Evolutionary conservation across 2,888 invertebrate genomes (phyloP).

Genomic region (Drosophila parthenogenetica): DNA sequence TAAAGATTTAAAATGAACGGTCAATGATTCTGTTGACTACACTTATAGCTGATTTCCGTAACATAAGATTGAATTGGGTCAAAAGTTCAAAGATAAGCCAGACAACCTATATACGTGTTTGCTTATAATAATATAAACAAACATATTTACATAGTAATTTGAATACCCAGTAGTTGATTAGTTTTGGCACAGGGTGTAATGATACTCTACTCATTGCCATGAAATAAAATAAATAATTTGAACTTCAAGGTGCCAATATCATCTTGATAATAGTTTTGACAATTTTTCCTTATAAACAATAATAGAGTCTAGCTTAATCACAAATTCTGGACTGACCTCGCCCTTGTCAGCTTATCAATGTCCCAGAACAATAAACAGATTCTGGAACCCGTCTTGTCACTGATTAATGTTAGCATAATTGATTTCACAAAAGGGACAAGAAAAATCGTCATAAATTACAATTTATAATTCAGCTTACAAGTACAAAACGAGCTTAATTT

Average conservation of each 20-base stretch:
- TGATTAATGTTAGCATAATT: slow-evolving; percentile 3
- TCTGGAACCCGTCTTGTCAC: neutral
- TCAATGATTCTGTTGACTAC: slow-evolving; percentile 19
- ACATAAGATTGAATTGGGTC: slow-evolving; percentile 43
- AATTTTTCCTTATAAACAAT: neutral
- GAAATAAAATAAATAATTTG: neutral
- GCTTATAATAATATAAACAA: neutral
- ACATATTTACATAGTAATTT: slow-evolving; percentile 18
- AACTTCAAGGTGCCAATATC: slow-evolving; percentile 1
- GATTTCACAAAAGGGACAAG: slow-evolving; percentile 9
- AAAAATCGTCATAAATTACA: neutral
- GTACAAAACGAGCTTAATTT: too few relatives aligned
- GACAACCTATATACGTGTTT: slow-evolving; percentile 7
- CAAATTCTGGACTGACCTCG: slow-evolving; percentile 38
- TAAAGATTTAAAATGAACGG: slow-evolving; percentile 44
- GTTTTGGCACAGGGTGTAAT: neutral
- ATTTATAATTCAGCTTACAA: neutral
- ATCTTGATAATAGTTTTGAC: neutral
- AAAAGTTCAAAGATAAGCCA: slow-evolving; percentile 60
- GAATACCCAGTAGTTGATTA: slow-evolving; percentile 26
- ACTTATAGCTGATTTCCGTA: slow-evolving; percentile 52
- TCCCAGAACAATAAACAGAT: slow-evolving; percentile 2
- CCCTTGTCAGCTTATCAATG: slow-evolving; percentile 42
- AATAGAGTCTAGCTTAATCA: slow-evolving; percentile 15
- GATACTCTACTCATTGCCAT: neutral